Percentiles rank a stretch among this genome's conserved stretches.
phyloP scores from a whole-genome alignment of 2,797 vertebrate species.

The Cephalopachus bancanus region DNA sequence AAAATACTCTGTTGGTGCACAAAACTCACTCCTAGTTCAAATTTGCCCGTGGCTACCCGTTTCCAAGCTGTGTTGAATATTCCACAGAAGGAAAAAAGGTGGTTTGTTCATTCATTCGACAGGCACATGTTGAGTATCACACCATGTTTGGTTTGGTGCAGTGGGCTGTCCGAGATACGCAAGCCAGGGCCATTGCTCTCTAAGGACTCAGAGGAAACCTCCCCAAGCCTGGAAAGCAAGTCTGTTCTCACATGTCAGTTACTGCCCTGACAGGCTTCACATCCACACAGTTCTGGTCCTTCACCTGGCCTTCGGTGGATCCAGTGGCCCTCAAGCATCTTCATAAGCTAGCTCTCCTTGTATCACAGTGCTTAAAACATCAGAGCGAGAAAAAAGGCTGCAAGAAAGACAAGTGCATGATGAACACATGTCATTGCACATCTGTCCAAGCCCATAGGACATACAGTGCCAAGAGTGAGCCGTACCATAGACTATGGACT shows the following conservation, averaged over 20 bases:
- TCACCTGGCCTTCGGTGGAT: background rate
- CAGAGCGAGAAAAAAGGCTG: background rate
- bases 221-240: background rate
- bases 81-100: background rate
- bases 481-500: background rate
- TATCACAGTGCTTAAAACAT: background rate
- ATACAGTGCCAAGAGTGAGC: background rate
- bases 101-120: constrained; percentile 16
- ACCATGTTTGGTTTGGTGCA: background rate
- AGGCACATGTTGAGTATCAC: background rate
- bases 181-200: background rate
- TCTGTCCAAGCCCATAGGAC: background rate
- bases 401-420: background rate
- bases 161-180: background rate
- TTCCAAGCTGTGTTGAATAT: background rate
- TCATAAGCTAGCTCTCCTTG: constrained; percentile 14
- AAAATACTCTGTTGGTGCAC: background rate
- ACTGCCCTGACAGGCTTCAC: background rate
- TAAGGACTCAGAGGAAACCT: background rate
- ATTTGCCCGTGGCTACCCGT: background rate
- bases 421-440: background rate
- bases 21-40: constrained; percentile 14
- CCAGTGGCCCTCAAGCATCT: constrained; percentile 39
- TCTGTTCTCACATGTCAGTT: background rate
- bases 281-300: background rate